These are phyloP conservation scores for Stigmatopora nigra DNA, from an alignment of 2,113 vertebrate species.

Conservation along the genomic window DNA sequence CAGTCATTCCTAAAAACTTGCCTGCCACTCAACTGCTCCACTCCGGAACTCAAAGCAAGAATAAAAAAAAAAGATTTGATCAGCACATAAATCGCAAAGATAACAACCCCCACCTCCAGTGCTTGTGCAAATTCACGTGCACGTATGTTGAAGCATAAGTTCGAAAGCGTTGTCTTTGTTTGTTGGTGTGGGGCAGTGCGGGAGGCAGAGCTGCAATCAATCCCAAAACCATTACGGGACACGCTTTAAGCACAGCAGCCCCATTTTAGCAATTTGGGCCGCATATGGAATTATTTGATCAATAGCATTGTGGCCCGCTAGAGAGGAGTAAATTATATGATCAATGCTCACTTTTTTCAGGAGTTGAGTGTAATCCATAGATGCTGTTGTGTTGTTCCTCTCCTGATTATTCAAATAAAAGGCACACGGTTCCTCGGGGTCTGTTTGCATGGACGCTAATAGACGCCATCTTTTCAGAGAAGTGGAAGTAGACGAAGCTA, in stretches of 20 bases:
- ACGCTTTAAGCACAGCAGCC: conserved; percentile 63
- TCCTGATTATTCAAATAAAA: conserved; percentile 32
- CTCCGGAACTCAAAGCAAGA: conserved; percentile 48
- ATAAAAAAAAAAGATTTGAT: conserved; percentile 41
- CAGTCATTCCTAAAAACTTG: conserved; percentile 55
- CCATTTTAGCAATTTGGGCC: conserved; percentile 70
- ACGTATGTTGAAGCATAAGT: conserved; percentile 7
- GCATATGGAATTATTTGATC: conserved; percentile 74
- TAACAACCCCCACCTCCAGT: not conserved
- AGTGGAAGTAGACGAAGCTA: conserved; percentile 51
- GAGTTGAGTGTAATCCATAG: conserved; percentile 16
- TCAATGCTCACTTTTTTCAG: conserved; percentile 59
- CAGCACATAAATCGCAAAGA: conserved; percentile 40
- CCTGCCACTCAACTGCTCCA: conserved; percentile 33
- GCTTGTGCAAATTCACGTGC: not conserved
- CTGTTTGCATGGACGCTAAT: conserved; percentile 41
- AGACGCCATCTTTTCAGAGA: conserved; percentile 29
- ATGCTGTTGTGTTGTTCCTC: conserved; percentile 24
- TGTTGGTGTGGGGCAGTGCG: conserved; percentile 65
- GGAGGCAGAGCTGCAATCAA: conserved; percentile 58
- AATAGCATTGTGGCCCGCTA: conserved; percentile 69
- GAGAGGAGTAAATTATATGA: conserved; percentile 77
- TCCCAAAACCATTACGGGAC: conserved; percentile 68
- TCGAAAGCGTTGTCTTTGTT: conserved; percentile 31
- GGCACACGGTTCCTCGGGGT: conserved; percentile 21